Conservation (phyloP, 2,113 vertebrate genomes). For the Tragulus kanchil region DNA sequence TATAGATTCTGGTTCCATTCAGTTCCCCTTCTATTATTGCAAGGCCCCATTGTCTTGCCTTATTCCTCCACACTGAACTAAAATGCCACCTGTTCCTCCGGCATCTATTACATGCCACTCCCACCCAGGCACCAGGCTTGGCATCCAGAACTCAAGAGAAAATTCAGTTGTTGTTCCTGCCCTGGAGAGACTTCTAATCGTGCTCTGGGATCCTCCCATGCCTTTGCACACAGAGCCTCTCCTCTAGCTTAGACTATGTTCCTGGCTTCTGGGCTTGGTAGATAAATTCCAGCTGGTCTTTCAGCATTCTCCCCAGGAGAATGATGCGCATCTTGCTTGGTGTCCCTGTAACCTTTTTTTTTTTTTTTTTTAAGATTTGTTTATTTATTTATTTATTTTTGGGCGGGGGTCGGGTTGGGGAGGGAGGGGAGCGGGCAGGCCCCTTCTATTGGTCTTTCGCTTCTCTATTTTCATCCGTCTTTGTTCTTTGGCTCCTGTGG, state of each 20-base stretch:
- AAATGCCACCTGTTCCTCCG: background rate
- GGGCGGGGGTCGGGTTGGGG: no score
- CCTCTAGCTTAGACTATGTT: background rate
- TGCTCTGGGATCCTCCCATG: rapidly evolving
- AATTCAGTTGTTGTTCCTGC: background rate
- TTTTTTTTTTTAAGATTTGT: no score
- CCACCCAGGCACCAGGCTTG: background rate
- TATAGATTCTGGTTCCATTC: background rate
- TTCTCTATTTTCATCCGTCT: no score
- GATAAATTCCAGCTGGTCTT: background rate
- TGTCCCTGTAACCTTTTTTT: background rate
- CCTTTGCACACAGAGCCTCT: background rate
- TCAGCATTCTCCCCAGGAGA: background rate
- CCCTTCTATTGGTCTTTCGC: no score
- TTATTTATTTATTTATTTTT: no score
- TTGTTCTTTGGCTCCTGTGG: no score
- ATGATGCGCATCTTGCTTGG: background rate
- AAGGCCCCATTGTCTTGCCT: background rate
- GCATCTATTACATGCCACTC: background rate
- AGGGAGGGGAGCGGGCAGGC: no score
- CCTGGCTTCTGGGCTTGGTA: background rate
- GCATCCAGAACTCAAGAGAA: background rate
- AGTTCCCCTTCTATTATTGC: background rate
- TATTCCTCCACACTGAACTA: background rate
- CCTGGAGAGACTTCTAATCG: background rate